Percentiles rank a stretch among this genome's conserved stretches.
Conservation (phyloP, 2,113 vertebrate species). For the Burhinus oedicnemus region DNA sequence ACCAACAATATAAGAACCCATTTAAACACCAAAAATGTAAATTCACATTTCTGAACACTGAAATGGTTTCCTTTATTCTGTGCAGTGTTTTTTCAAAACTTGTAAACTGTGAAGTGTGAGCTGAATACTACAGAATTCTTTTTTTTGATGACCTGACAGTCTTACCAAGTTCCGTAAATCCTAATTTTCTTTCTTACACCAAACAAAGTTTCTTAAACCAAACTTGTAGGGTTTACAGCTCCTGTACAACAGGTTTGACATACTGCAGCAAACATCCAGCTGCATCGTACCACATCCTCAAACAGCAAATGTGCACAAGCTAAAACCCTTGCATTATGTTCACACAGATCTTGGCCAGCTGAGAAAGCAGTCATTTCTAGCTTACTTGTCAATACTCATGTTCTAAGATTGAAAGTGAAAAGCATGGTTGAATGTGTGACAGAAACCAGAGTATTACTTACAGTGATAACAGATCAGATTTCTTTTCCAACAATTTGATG, state of each 20-base stretch:
- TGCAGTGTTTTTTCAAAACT: neutral
- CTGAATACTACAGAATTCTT: neutral
- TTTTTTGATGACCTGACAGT: neutral
- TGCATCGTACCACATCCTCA: neutral
- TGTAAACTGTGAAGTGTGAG: neutral
- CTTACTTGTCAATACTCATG: neutral
- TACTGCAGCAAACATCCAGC: neutral
- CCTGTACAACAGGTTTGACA: neutral
- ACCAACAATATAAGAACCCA: neutral
- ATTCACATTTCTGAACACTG: neutral
- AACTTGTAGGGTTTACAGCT: neutral
- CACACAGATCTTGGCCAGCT: neutral
- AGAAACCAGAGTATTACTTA: neutral
- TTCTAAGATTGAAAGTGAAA: neutral
- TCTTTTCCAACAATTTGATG: neutral
- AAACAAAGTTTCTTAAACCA: neutral
- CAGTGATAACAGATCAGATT: neutral
- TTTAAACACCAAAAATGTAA: neutral
- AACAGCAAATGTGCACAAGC: neutral
- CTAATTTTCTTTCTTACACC: neutral
- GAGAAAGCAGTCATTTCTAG: neutral
- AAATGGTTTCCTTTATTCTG: neutral
- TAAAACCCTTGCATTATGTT: neutral
- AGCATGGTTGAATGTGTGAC: neutral
- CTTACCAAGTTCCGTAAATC: neutral